Base-by-base conservation (phyloP, 2,797 vertebrate species). In the Clangula hyemalis region DNA sequence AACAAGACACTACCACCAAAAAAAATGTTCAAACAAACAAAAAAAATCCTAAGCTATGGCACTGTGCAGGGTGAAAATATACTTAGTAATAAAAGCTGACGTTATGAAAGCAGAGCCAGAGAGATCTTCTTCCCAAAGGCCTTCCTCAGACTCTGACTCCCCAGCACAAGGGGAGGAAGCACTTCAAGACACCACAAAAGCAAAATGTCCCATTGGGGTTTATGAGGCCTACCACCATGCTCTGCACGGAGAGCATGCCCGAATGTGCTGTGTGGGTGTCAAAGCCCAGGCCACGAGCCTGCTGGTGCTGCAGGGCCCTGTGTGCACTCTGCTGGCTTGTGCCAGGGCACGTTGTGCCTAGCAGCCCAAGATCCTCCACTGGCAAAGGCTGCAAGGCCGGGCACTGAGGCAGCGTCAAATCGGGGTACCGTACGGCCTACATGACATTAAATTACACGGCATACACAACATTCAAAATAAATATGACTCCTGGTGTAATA, bases 41-140 rank as follows among this genome's bases (percentile, higher is more conserved):
- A 47, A 69, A 90, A 96, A 93, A 92, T 49, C 60, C 64, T 64
- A 68, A 96, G 28, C 88, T 77, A 74, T 3, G 45, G 45, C 62
- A 90, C 30, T 10, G 19, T 84, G 83, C 1, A 5, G 51, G 45
- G 56, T 76, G 82, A 91, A 96, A 96, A 96, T 65, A 61, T 39
- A 49, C 30, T 79, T 90, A 97, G 88, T 94, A 95, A 93, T 83
- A 93, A 97, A 88, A 94, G 89, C 7, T 16, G 93, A 95, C 20
- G 6, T 64, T 68, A 91, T 73, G 77, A 87, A 97, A 97, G 92
- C 1, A 0, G 38, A 89, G 88, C 85, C 89, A 94, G 85, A 61
- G 95, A 53, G 92, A 90, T 36, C 38, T 30, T 89, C 93, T 34
- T 88, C 82, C 95, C 73, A 82, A 58, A 92, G 94, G 92, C 91